A percentile compares a stretch with the other conserved stretches of the same genome.
These are phyloP conservation scores for Atta colombica DNA, from an alignment of 1,140 invertebrate species.

Conservation along the genomic window DNA sequence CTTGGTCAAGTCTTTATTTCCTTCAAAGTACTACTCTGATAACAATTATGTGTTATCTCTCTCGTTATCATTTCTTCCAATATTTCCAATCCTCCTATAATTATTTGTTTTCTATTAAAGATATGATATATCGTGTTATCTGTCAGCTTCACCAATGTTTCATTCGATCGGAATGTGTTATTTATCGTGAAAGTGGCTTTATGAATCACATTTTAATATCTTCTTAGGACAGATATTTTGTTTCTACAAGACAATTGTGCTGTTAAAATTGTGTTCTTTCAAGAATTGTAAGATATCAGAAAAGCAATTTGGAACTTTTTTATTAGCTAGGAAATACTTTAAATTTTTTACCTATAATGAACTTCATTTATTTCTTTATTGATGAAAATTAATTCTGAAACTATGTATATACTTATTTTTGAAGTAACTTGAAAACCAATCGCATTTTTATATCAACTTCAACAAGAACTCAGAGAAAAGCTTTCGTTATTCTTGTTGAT, in stretches of 20 bases:
- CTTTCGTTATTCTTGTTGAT: not conserved
- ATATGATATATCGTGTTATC: not conserved
- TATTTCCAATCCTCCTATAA: not conserved
- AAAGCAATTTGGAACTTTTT: not conserved
- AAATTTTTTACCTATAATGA: not conserved
- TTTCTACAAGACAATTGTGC: not conserved
- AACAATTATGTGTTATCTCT: not conserved
- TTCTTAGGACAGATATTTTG: not conserved
- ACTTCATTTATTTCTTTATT: not conserved
- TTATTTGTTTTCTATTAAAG: constrained; percentile 26
- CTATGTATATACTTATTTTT: not conserved
- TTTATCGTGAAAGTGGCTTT: constrained; percentile 43
- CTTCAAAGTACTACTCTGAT: not conserved
- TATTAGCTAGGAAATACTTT: not conserved
- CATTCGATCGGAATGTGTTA: constrained; percentile 15
- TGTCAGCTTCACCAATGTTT: constrained; percentile 12
- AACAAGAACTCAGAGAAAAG: not conserved
- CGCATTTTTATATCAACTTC: not conserved
- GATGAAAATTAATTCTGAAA: not conserved
- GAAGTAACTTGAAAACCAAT: not conserved
- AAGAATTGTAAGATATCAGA: not conserved
- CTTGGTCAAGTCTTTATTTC: not conserved
- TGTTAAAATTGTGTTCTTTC: not conserved
- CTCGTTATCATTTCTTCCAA: not conserved
- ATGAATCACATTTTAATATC: constrained; percentile 2